Conservation (phyloP, 2,888 invertebrate species). For the Chrysina gloriosa region DNA sequence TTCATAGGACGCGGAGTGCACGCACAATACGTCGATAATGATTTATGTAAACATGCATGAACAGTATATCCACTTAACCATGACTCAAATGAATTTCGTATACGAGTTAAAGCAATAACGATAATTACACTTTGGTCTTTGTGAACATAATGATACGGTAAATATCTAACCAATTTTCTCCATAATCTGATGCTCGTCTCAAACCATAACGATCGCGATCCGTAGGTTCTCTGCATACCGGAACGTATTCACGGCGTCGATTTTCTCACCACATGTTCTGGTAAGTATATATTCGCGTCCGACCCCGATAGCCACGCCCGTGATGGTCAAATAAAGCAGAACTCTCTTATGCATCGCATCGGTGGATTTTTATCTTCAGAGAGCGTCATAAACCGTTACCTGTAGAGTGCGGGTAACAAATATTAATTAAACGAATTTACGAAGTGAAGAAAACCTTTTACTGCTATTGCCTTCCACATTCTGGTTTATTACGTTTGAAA, state of each 20-base stretch:
- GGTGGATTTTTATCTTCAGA: conserved; percentile 23
- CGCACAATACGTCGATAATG: too few relatives aligned
- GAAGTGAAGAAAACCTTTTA: neutral
- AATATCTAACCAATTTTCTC: neutral
- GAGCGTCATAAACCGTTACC: conserved; percentile 4
- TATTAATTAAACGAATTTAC: conserved; percentile 25
- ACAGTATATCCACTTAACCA: neutral
- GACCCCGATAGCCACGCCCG: neutral
- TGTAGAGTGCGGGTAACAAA: conserved; percentile 12
- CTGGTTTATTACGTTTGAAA: neutral
- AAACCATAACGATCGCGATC: too few relatives aligned
- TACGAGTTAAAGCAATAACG: neutral
- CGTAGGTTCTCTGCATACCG: too few relatives aligned
- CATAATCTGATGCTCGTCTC: neutral
- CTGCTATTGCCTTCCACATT: conserved; percentile 22
- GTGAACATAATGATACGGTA: neutral
- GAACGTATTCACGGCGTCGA: neutral
- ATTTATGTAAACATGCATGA: neutral
- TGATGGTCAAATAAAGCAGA: conserved; percentile 2
- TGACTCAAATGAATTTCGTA: neutral
- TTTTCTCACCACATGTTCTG: neutral
- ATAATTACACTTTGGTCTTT: neutral
- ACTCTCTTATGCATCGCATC: conserved; percentile 20
- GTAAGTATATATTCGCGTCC: neutral
- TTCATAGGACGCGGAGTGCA: too few relatives aligned